Percentiles rank a stretch among this genome's conserved stretches.
Evolutionary conservation across 2,113 vertebrate genomes (phyloP).

Genomic region (Pteronura brasiliensis): DNA sequence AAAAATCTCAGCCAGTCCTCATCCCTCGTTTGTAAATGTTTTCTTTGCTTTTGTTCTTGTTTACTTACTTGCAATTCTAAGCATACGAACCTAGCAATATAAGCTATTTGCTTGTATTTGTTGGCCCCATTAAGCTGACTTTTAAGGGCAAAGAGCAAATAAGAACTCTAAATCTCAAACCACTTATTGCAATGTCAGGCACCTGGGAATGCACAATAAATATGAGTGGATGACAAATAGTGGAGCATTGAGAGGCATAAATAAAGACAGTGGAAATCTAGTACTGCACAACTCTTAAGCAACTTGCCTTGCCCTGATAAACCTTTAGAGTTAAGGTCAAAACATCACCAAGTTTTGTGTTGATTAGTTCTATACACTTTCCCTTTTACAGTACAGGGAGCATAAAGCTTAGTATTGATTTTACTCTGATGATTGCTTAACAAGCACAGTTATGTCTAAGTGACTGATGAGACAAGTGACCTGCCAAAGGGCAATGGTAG

Average conservation of each 20-base stretch:
- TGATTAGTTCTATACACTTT: background rate
- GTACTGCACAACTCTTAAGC: background rate
- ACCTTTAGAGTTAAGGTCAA: constrained; percentile 1
- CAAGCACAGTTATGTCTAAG: constrained; percentile 58
- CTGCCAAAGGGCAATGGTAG: constrained; percentile 44
- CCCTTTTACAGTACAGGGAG: background rate
- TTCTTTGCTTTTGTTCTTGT: background rate
- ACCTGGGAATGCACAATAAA: background rate
- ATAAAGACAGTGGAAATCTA: background rate
- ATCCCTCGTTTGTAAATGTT: background rate
- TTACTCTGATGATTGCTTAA: constrained; percentile 59
- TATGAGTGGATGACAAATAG: constrained; percentile 32
- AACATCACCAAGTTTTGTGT: background rate
- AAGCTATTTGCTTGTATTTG: constrained; percentile 17
- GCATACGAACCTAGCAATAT: background rate
- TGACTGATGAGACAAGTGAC: constrained; percentile 58
- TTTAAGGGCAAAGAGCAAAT: constrained; percentile 61
- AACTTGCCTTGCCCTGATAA: background rate
- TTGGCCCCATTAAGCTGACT: constrained; percentile 27
- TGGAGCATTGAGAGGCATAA: background rate
- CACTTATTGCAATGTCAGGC: constrained; percentile 43
- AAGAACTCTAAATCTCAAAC: constrained; percentile 63
- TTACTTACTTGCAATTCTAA: background rate
- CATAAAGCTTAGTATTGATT: constrained; percentile 56
- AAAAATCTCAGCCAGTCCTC: background rate